A percentile compares a stretch with the other conserved stretches of the same genome.
Evolutionary conservation across 2,888 invertebrate genomes (phyloP).

Genomic region (Diadromus collaris): DNA sequence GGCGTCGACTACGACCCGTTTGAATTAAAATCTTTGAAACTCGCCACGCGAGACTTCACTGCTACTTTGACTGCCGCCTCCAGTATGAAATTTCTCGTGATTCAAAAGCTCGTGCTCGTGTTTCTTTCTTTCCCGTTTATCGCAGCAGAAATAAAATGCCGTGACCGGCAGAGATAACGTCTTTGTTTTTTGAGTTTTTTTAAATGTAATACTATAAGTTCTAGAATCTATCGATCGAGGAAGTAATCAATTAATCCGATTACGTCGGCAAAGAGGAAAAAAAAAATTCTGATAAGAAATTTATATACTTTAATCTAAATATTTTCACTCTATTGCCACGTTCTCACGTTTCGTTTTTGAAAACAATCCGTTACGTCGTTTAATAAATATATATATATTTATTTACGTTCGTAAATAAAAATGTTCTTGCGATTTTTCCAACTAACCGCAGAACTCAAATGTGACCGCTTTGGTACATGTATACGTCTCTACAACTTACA

Average conservation of each 20-base stretch:
- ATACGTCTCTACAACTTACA: too few species aligned
- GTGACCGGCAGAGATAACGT: not conserved
- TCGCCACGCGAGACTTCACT: constrained; percentile 12
- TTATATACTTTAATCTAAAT: too few species aligned
- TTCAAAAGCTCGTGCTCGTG: not conserved
- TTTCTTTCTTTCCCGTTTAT: not conserved
- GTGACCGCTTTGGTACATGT: too few species aligned
- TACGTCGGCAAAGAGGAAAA: not conserved
- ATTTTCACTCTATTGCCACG: too few species aligned
- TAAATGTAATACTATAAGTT: not conserved
- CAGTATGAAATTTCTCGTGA: constrained; percentile 16
- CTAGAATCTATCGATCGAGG: not conserved
- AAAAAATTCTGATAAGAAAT: not conserved
- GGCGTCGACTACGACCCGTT: constrained; percentile 14
- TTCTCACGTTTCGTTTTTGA: too few species aligned
- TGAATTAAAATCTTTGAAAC: constrained; percentile 29
- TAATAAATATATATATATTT: too few species aligned
- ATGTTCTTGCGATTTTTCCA: not conserved
- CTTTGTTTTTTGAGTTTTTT: not conserved
- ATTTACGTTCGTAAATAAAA: not conserved
- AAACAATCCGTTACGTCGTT: too few species aligned
- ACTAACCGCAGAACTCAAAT: too few species aligned
- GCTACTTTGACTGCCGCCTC: not conserved
- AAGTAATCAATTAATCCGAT: not conserved
- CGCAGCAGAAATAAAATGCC: not conserved